Conservation (phyloP, 2,888 invertebrate species). For the Lepeophtheirus nordmannii region DNA sequence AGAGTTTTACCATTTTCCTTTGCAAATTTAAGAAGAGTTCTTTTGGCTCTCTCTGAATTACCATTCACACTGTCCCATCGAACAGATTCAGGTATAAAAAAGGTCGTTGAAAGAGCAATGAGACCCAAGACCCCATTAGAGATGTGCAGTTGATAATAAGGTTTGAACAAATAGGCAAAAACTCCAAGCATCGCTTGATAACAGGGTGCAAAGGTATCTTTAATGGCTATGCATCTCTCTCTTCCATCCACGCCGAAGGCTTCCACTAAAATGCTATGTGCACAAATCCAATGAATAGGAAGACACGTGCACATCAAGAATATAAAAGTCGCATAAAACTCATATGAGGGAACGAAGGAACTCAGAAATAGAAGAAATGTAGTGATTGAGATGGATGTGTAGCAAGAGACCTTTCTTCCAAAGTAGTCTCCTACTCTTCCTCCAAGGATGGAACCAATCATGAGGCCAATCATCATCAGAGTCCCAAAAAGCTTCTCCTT, state of each 20-base stretch:
- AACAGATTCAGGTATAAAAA: not conserved
- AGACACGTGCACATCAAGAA: not conserved
- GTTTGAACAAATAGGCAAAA: not conserved
- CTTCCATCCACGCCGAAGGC: not conserved
- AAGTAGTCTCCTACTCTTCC: not conserved
- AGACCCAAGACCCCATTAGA: not conserved
- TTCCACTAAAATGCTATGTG: not conserved
- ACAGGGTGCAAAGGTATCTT: not conserved
- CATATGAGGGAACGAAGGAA: not conserved
- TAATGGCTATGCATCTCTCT: not conserved
- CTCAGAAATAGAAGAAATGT: not conserved
- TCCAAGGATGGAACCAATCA: not conserved
- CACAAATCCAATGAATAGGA: not conserved
- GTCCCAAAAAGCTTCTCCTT: constrained; percentile 2
- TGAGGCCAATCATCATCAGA: not conserved
- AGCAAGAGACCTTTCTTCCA: not conserved
- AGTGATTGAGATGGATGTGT: not conserved
- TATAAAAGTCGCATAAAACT: not conserved
- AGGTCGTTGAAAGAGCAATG: not conserved
- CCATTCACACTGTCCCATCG: constrained; percentile 6
- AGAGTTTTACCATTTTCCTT: not conserved
- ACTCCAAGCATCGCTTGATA: not conserved
- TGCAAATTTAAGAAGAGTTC: not conserved
- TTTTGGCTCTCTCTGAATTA: constrained; percentile 1
- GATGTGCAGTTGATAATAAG: not conserved